Conservation (phyloP, 2,113 vertebrate genomes). For the Heliornis fulica region DNA sequence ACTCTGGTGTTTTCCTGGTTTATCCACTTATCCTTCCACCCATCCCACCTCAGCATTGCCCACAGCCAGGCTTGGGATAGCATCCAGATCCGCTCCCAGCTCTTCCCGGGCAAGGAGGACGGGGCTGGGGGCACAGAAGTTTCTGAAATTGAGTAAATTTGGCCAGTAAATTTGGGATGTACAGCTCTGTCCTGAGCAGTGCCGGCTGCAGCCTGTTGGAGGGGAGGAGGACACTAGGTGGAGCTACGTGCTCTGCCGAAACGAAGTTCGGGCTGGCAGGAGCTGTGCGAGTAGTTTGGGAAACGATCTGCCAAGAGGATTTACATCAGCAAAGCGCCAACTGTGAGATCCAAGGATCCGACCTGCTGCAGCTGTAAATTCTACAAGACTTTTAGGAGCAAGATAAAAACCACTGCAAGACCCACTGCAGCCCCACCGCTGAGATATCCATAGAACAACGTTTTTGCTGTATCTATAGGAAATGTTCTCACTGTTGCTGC, state of each 20-base stretch:
- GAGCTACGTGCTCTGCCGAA: neutral
- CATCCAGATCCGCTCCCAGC: accelerated
- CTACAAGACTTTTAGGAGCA: neutral
- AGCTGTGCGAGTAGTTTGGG: neutral
- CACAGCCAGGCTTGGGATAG: accelerated
- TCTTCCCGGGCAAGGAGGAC: neutral
- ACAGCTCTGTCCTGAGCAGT: neutral
- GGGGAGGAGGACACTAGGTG: neutral
- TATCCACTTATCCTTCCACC: accelerated
- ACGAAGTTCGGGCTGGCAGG: neutral
- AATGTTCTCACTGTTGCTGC: neutral
- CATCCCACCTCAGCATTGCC: accelerated
- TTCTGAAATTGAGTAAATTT: accelerated
- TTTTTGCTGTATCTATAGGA: accelerated
- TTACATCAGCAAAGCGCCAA: neutral
- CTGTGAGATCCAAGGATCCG: neutral
- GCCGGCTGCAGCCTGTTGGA: accelerated
- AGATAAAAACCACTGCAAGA: neutral
- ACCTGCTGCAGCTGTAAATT: neutral
- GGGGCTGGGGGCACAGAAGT: neutral
- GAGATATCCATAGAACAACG: too few species aligned
- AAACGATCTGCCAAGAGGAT: neutral
- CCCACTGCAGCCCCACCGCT: neutral
- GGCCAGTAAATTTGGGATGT: neutral
- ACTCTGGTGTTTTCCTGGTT: too few species aligned